Base-by-base conservation (phyloP, 2,113 vertebrate genomes). In the Gobiocypris rarus region DNA sequence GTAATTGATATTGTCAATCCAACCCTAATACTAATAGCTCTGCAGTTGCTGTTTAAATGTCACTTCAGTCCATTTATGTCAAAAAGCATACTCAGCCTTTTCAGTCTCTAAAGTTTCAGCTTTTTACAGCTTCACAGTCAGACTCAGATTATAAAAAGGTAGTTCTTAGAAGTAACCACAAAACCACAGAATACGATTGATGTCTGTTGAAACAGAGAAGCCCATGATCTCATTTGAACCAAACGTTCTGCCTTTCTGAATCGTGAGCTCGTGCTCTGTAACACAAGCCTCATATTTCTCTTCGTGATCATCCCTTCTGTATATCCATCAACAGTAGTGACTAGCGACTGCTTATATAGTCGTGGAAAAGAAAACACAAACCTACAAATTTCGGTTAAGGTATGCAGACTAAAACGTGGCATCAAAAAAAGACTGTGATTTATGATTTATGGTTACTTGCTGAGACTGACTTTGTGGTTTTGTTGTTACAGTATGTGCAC, bases 181-280 rank as follows among this genome's bases (percentile, higher is more conserved):
- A 59, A 92, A 91, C 91, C 92, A 89, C 92, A 88, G 87, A 91
- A 87, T 86, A 87, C 85, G 82, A 89, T 71, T 89, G 92, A 93
- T 89, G 90, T 91, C 90, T 90, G 90, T 89, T 88, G 87, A 88
- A 90, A 80, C 89, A 91, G 90, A 91, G 89, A 92, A 92, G 91
- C 87, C 90, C 90, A 92, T 94, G 92, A 94, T 88, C 91, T 94
- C 92, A 93, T 89, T 89, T 89, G 86, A 91, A 92, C 87, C 91
- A 91, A 92, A 92, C 86, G 92, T 92, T 93, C 92, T 91, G 84
- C 89, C 90, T 90, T 87, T 45, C 83, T 82, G 61, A 77, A 84
- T 58, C 10, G n/a, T 63, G 31, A 77, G 73, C 71, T 79, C n/a
- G 54, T n/a, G 38, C 63, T 50, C 88, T 91, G 31, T 89, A 88